A percentile compares a stretch with the other conserved stretches of the same genome.
These are phyloP conservation scores for Epinephelus malabaricus DNA, from an alignment of 2,797 vertebrate genomes.

Conservation along the genomic window DNA sequence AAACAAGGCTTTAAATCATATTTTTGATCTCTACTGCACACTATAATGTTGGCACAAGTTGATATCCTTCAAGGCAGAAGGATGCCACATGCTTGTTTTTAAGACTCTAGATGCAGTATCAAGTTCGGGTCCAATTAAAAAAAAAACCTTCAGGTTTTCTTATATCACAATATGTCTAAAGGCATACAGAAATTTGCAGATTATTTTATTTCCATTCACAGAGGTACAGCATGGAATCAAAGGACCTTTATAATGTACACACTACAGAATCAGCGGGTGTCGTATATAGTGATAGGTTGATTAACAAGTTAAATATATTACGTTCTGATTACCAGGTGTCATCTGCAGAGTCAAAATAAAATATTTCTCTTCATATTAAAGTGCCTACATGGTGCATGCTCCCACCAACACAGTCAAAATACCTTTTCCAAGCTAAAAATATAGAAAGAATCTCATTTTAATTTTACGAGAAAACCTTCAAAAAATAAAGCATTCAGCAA, in stretches of 20 bases:
- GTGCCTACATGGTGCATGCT: slow-evolving; percentile 47
- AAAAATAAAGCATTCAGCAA: slow-evolving; percentile 9
- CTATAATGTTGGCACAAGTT: no score
- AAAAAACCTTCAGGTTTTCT: neutral
- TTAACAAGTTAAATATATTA: slow-evolving; percentile 45
- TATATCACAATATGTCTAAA: neutral
- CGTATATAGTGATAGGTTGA: slow-evolving; percentile 9
- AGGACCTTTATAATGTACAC: slow-evolving; percentile 24
- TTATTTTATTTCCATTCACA: slow-evolving; percentile 53
- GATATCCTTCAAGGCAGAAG: no score
- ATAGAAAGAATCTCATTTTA: slow-evolving; percentile 8
- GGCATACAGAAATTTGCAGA: slow-evolving; percentile 6
- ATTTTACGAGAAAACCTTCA: slow-evolving; percentile 8
- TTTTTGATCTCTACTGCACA: no score
- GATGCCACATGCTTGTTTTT: no score
- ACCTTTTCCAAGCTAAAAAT: slow-evolving; percentile 30
- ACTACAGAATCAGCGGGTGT: slow-evolving; percentile 2
- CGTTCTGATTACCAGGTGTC: slow-evolving; percentile 18
- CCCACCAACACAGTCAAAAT: slow-evolving; percentile 17
- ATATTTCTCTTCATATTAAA: slow-evolving; percentile 60
- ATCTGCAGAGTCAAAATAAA: slow-evolving; percentile 47
- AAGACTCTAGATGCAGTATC: neutral
- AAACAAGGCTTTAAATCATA: no score
- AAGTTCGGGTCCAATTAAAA: neutral
- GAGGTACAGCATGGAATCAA: slow-evolving; percentile 42